Conservation (phyloP, 2,113 vertebrate genomes). For the Ctenomys sociabilis region DNA sequence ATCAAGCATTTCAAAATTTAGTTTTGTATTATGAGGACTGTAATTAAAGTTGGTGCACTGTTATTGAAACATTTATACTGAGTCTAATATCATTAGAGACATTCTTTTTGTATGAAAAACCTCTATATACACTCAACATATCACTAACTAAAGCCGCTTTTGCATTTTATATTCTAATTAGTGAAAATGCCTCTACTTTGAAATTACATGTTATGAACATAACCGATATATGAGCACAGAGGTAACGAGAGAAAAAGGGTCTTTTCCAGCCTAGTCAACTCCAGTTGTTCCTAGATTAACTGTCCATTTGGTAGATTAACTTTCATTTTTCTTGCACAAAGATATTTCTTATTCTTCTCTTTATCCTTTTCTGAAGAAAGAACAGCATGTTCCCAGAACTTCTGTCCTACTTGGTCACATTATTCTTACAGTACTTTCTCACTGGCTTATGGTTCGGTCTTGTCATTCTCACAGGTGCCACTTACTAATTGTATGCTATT, state of each 20-base stretch:
- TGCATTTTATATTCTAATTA: background rate
- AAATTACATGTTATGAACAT: background rate
- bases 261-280: background rate
- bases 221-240: background rate
- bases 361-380: background rate
- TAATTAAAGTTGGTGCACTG: constrained; percentile 64
- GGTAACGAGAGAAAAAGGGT: background rate
- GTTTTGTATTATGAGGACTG: constrained; percentile 88
- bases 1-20: constrained; percentile 88
- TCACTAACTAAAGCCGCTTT: constrained; percentile 53
- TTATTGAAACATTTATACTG: background rate
- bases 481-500: background rate
- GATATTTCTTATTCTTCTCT: background rate
- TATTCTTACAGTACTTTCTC: background rate
- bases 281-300: background rate
- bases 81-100: background rate
- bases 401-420: background rate
- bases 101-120: constrained; percentile 32
- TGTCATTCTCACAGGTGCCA: background rate
- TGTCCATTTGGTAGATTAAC: background rate
- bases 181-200: constrained; percentile 22
- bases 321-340: constrained; percentile 31
- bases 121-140: background rate
- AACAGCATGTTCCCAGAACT: background rate
- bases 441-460: constrained; percentile 19